phyloP scores from a whole-genome alignment of 2,888 invertebrate species.

The Gymnocheta viridis region DNA sequence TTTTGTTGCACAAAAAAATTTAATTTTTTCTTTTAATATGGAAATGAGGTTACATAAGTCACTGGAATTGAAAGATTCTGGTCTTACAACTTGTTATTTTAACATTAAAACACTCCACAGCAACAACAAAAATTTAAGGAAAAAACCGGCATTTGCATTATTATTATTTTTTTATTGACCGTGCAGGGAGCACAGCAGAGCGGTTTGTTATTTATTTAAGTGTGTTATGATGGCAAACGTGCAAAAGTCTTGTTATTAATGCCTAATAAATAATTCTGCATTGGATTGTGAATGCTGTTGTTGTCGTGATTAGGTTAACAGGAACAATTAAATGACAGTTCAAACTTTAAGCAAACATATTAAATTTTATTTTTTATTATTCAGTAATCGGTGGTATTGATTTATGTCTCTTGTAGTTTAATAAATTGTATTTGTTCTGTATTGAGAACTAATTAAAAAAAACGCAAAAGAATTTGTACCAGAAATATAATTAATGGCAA shows the following conservation, averaged over 20 bases:
- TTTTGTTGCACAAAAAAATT: neutral
- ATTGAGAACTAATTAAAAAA: conserved; percentile 24
- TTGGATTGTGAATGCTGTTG: neutral
- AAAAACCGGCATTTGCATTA: conserved; percentile 57
- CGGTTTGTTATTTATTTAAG: conserved; percentile 30
- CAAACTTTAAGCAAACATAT: conserved; percentile 9
- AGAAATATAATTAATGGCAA: conserved; percentile 11
- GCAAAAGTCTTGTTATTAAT: conserved; percentile 35
- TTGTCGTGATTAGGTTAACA: conserved; percentile 33
- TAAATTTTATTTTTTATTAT: neutral
- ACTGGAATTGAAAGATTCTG: conserved; percentile 67
- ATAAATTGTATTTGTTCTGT: conserved; percentile 36
- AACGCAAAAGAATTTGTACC: neutral
- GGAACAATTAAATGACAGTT: conserved; percentile 56
- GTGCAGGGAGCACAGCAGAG: neutral
- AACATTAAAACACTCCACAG: conserved; percentile 40
- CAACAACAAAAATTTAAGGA: neutral
- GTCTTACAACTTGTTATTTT: conserved; percentile 64
- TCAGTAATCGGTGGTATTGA: conserved; percentile 18
- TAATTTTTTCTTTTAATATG: conserved; percentile 53
- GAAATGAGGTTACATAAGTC: conserved; percentile 70
- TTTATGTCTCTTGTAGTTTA: conserved; percentile 30
- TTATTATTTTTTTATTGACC: conserved; percentile 30
- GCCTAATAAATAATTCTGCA: conserved; percentile 46
- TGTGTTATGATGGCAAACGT: conserved; percentile 50